Evolutionary conservation across 2,888 invertebrate species (phyloP), one percentile per base, ranked within the genome.

Genomic region (Notodonta ziczac): DNA sequence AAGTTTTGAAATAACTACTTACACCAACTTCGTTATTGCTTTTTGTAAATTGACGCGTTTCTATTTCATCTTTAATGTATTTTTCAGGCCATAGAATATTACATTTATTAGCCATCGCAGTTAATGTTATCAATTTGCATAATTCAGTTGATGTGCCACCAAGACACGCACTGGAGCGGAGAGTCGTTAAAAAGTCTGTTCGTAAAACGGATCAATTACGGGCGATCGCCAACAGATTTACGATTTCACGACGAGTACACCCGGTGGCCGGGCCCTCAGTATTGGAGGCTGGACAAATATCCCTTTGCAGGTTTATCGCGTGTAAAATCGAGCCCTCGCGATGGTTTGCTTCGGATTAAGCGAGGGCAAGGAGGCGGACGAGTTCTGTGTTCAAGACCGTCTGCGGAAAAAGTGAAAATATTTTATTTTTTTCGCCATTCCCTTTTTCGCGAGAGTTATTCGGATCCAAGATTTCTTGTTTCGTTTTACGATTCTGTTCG

Each of bases 241-340:
- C 77, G 76, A 69, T 72, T 69, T 70, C 56, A 61, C 69, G 58
- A 59, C 54, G 35, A 60, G 67, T 69, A 61, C 65, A 69, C 63
- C 62, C 57, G 57, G 57, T 62, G 61, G 64, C 60, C 56, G 63
- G 69, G 66, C 71, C 12, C 39, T 14, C 54, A 9, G 54, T 35
- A 54, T 14, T 77, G 72, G 74, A 73, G 74, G 71, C 77, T 76
- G 77, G 73, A 77, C 77, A 72, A 81, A 83, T 80, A 82, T 83
- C 83, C 82, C 80, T 84, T 83, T 80, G 76, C 78, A 78, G 78
- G 82, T 84, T 87, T 87, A 86, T 87, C 86, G 85, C 83, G 83
- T 84, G 86, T 87, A 80, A 86, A 87, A 85, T 87, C 83, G 77
- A 81, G 81, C 82, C 81, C 76, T 72, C 69, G 72, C 78, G 67